Base-by-base conservation (phyloP, 2,113 vertebrate species). In the Rattus rattus region DNA sequence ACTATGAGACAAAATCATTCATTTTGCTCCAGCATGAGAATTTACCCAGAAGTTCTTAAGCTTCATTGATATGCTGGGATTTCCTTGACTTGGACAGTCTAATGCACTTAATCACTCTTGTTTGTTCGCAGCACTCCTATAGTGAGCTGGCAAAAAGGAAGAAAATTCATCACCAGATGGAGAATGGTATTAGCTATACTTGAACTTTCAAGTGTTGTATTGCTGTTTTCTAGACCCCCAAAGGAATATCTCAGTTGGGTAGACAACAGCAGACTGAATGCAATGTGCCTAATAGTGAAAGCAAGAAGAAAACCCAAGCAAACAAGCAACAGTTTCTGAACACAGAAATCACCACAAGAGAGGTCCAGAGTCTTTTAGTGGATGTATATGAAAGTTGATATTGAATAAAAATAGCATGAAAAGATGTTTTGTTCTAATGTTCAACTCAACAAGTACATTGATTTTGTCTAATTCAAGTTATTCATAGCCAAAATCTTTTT, bases 191-290 rank as follows among this genome's bases (percentile, higher is more conserved):
- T 90, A 92, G 90, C 65, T 17, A 83, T 72, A 92, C 76, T 88
- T 96, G 93, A 95, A 84, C 67, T 97, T 97, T 96, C 13, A 56
- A 97, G 56, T 92, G 28, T 92, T 87, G 36, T 91, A 75, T 80
- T 88, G n/a, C 90, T 94, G 65, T 96, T 79, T 96, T 72, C 79
- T 49, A 92, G 54, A n/a, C n/a, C 33, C 28, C 79, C 63, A 70
- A 52, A 90, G 26, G 70, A 30, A 91, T 59, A 13, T 88, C 49
- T 97, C 79, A 39, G 26, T 72, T 67, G 83, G n/a, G 36, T 63
- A 76, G 61, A 84, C 49, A 81, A 85, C 65, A 91, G 77, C 84
- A 96, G 69, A 79, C 49, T 43, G n/a, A 11, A 56, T 49, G 5
- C 13, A 95, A 88, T 24, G 14, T 92, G 49, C 33, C 22, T 19